Evolutionary conservation across 2,888 invertebrate genomes (phyloP).

Genomic region (Drosophila merina): DNA sequence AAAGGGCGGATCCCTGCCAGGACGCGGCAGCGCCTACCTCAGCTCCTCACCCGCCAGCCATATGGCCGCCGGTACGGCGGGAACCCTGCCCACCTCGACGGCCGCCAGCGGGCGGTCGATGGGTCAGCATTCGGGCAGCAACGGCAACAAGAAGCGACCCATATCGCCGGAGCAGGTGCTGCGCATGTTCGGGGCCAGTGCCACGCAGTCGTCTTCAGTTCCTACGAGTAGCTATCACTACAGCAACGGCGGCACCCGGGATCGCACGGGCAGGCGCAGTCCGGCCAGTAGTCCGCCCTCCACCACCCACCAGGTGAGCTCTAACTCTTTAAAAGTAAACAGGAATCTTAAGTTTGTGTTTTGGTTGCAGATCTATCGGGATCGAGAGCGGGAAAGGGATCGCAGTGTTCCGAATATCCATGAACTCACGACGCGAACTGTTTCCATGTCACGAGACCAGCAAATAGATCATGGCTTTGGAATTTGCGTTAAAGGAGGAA

Average conservation of each 20-base stretch:
- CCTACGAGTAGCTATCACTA: conserved; percentile 84
- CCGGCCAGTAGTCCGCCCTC: conserved; percentile 92
- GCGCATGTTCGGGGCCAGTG: conserved; percentile 87
- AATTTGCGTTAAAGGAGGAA: conserved; percentile 95
- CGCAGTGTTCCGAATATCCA: conserved; percentile 87
- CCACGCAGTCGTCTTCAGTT: conserved; percentile 85
- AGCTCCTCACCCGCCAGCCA: conserved; percentile 87
- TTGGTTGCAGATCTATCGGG: conserved; percentile 85
- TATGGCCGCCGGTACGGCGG: conserved; percentile 84
- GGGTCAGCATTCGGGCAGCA: conserved; percentile 59
- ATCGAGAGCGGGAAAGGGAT: conserved; percentile 85
- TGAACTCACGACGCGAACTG: conserved; percentile 92
- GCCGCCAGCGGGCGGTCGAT: conserved; percentile 84
- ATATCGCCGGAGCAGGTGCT: conserved; percentile 94
- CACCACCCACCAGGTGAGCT: conserved; percentile 89
- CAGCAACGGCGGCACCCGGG: conserved; percentile 84
- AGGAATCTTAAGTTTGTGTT: no score
- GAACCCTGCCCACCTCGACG: conserved; percentile 82
- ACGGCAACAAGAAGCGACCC: conserved; percentile 88
- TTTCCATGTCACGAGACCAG: conserved; percentile 93
- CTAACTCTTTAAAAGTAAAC: neutral
- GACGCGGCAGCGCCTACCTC: conserved; percentile 88
- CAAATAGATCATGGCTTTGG: conserved; percentile 94
- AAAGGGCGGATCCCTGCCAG: conserved; percentile 83
- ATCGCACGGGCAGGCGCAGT: conserved; percentile 85